A percentile compares a stretch with the other conserved stretches of the same genome.
Evolutionary conservation across 2,888 invertebrate genomes (phyloP).

Genomic region (Drosophila acutilabella): DNA sequence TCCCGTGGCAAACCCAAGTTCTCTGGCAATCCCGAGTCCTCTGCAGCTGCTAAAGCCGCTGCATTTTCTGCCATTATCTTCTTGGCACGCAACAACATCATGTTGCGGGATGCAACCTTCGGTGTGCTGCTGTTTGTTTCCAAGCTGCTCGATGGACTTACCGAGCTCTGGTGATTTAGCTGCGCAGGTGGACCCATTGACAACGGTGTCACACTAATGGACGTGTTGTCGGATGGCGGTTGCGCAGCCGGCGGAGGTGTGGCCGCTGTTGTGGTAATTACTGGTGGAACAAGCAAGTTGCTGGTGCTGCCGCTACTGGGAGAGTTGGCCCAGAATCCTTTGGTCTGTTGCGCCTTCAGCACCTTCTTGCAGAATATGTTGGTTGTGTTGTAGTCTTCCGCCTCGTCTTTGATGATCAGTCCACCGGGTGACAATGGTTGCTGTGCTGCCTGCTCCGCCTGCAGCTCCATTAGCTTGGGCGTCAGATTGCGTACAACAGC

Average conservation of each 20-base stretch:
- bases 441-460: constrained; percentile 34
- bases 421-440: constrained; percentile 56
- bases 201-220: constrained; percentile 80
- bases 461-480: constrained; percentile 79
- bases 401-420: constrained; percentile 82
- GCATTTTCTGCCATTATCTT: constrained; percentile 80
- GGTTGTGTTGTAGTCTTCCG: constrained; percentile 82
- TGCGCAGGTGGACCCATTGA: constrained; percentile 85
- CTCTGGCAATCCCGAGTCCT: constrained; percentile 77
- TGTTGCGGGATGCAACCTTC: constrained; percentile 86
- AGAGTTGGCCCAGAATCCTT: constrained; percentile 83
- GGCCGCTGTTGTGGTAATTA: constrained; percentile 77
- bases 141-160: constrained; percentile 76
- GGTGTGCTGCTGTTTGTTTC: constrained; percentile 57
- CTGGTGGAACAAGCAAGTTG: constrained; percentile 68
- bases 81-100: constrained; percentile 86
- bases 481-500: constrained; percentile 83
- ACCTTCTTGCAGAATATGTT: constrained; percentile 85
- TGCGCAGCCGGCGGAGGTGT: constrained; percentile 63
- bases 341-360: constrained; percentile 84
- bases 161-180: constrained; percentile 64
- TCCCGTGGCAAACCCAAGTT: constrained; percentile 87
- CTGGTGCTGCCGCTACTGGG: constrained; percentile 71
- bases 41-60: constrained; percentile 62
- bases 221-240: constrained; percentile 32